Conservation (phyloP, 2,113 vertebrate genomes). For the Callospermophilus lateralis region DNA sequence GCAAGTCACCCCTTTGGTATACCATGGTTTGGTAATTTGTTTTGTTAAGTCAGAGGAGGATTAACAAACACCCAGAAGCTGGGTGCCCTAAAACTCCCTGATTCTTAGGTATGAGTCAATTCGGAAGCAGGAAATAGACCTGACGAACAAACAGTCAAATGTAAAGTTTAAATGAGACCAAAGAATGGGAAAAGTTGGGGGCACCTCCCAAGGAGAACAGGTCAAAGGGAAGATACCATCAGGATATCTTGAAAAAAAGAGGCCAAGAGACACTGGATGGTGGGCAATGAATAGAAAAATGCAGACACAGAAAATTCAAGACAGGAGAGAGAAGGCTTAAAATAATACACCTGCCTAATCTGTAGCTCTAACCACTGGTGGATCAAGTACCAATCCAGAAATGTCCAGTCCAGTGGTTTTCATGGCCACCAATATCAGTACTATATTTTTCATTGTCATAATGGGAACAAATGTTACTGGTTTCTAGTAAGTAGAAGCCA, state of each 20-base stretch:
- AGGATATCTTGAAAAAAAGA: neutral
- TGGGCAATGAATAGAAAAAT: neutral
- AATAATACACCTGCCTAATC: neutral
- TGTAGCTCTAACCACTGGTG: neutral
- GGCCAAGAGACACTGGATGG: neutral
- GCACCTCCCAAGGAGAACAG: neutral
- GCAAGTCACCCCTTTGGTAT: neutral
- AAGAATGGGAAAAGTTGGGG: neutral
- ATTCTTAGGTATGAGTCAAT: neutral
- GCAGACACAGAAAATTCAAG: neutral
- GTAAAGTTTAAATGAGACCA: neutral
- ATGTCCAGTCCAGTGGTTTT: neutral
- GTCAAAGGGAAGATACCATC: neutral
- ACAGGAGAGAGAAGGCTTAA: neutral
- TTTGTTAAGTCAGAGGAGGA: neutral
- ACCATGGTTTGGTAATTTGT: neutral
- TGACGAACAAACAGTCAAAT: slow-evolving; percentile 14
- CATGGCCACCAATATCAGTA: no score
- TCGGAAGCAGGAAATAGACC: neutral
- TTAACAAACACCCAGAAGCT: slow-evolving; percentile 16
- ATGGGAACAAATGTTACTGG: neutral
- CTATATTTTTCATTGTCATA: neutral
- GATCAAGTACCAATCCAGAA: neutral
- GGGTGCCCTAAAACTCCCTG: neutral
- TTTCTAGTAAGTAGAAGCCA: neutral